These are phyloP conservation scores for Leucoraja ocellata DNA, from an alignment of 2,797 vertebrate species.

Conservation along the genomic window DNA sequence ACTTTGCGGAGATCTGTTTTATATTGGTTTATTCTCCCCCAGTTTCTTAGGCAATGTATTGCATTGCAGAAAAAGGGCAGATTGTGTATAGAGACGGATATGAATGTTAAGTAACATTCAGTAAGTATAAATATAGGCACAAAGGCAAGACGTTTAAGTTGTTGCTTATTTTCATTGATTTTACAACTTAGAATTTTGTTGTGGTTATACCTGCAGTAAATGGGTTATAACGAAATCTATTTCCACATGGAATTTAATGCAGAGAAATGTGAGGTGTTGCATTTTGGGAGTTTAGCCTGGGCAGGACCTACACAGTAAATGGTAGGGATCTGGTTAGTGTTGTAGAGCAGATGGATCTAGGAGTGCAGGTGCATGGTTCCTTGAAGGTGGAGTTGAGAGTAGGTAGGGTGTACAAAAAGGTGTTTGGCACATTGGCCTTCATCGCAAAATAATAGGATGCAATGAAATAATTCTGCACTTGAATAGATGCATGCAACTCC, in stretches of 20 bases:
- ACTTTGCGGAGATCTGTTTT: neutral
- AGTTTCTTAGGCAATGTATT: neutral
- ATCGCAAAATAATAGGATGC: neutral
- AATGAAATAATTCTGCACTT: neutral
- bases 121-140: neutral
- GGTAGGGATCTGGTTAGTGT: too few species aligned
- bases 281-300: too few species aligned
- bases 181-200: neutral
- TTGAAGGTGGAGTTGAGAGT: too few species aligned
- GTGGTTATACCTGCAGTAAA: neutral
- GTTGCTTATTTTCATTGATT: neutral
- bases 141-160: neutral
- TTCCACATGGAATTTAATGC: neutral
- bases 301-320: too few species aligned
- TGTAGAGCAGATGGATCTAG: too few species aligned
- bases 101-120: neutral
- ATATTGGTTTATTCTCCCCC: neutral
- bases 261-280: too few species aligned
- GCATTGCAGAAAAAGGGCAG: neutral
- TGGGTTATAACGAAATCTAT: neutral
- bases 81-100: neutral
- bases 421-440: too few species aligned
- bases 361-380: too few species aligned
- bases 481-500: neutral
- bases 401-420: too few species aligned